Percentiles rank a stretch among this genome's conserved stretches.
phyloP scores from a whole-genome alignment of 2,888 invertebrate genomes.

The Dilophus febrilis region DNA sequence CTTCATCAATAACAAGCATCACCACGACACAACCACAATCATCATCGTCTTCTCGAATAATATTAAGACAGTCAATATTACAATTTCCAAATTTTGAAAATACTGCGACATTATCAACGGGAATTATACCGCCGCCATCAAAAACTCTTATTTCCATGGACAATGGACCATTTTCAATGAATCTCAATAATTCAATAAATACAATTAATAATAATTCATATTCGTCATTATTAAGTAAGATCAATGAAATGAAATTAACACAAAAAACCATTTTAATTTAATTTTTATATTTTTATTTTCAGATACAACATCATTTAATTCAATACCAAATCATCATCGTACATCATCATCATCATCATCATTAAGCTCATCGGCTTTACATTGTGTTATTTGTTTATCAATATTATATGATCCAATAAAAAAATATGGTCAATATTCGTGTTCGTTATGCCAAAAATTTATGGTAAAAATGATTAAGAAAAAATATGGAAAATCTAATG shows the following conservation, averaged over 20 bases:
- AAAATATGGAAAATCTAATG: constrained; percentile 10
- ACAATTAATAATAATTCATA: constrained; percentile 4
- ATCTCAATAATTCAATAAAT: constrained; percentile 4
- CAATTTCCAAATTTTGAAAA: constrained; percentile 19
- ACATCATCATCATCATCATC: constrained; percentile 29
- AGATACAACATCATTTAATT: constrained; percentile 25
- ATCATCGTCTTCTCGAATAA: too few relatives aligned
- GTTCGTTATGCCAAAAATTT: constrained; percentile 74
- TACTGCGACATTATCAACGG: constrained; percentile 12
- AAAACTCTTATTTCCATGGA: too few relatives aligned
- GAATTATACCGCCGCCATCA: constrained; percentile 14
- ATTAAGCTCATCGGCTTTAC: constrained; percentile 14
- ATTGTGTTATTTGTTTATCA: constrained; percentile 65
- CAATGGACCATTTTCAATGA: constrained; percentile 13
- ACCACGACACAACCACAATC: too few relatives aligned
- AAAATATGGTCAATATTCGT: constrained; percentile 70
- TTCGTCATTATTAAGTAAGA: constrained; percentile 4
- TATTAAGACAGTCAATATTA: constrained; percentile 24
- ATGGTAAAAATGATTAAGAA: constrained; percentile 65
- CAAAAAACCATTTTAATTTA: too few relatives aligned
- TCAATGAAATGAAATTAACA: neutral
- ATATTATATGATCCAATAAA: constrained; percentile 62
- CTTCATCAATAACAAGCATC: neutral
- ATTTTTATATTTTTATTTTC: neutral
- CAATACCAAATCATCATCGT: too few relatives aligned